Evolutionary conservation across 2,113 vertebrate species (phyloP).

Genomic region (Ceyx margarethae): DNA sequence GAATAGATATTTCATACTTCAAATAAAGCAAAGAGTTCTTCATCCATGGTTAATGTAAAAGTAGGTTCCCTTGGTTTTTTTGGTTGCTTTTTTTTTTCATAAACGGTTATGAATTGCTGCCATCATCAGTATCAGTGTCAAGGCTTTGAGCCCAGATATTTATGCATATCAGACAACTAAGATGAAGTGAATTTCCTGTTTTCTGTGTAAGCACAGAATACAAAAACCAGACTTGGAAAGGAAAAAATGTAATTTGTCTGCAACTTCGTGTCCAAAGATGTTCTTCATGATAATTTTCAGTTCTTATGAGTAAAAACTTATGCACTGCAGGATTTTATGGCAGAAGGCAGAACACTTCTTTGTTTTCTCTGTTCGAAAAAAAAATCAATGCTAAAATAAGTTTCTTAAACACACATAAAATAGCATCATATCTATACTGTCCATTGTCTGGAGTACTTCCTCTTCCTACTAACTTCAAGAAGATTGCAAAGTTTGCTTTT

Average conservation of each 20-base stretch:
- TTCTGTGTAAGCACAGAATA: constrained; percentile 13
- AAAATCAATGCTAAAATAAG: background rate
- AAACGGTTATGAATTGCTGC: background rate
- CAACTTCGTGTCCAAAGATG: constrained; percentile 14
- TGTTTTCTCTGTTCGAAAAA: background rate
- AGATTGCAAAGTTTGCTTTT: background rate
- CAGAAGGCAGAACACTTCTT: background rate
- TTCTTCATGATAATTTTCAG: background rate
- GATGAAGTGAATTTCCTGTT: constrained; percentile 54
- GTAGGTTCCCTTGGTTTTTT: background rate
- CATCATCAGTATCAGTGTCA: background rate
- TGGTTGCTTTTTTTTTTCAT: background rate
- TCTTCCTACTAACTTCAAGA: background rate
- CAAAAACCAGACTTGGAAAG: constrained; percentile 30
- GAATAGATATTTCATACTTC: background rate
- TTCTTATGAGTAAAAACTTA: background rate
- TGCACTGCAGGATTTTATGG: background rate
- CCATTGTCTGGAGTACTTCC: background rate
- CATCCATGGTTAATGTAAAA: background rate
- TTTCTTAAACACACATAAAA: background rate
- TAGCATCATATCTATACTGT: background rate
- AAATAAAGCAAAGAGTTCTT: background rate
- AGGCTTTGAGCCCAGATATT: constrained; percentile 29
- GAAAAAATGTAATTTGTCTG: constrained; percentile 6
- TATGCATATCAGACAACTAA: constrained; percentile 18